Evolutionary conservation across 2,888 invertebrate genomes (phyloP), one percentile per base, ranked within the genome.

Genomic region (Crossocerus cetratus): DNA sequence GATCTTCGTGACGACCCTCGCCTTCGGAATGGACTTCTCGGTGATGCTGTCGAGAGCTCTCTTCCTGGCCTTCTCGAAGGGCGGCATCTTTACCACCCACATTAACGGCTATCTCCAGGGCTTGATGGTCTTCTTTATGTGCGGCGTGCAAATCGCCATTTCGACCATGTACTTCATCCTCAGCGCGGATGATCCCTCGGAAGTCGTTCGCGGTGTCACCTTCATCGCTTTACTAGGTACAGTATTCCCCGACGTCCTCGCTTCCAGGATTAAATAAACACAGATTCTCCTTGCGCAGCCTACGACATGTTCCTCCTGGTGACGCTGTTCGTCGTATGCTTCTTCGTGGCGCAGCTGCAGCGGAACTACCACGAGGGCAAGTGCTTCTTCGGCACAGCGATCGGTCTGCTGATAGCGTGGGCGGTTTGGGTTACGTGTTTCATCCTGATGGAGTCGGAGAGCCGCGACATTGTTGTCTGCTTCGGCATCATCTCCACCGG

Each of bases 21-120:
- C 93, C 44, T 94, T 93, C 71, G 93, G 94, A 20, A 88, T 93
- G 45, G 91, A 93, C 0, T 94, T 94, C 85, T 94, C 94, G 1
- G 89, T 94, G 32, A 90, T 95, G 83, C 90, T 95, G 5, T 92
- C 94, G 11, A 91, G 95, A 16, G 92, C 93, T 1, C 91, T 95
- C 4, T 93, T 95, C 89, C 87, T 95, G 58, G 93, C 94, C 0
- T 94, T 94, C 1, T 93, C 94, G 58, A 94, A 93, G 71, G 94
- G 94, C 71, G 93, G 93, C 0, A 93, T 94, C 0, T 94, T 94
- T 77, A 92, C 94, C 75, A 93, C 94, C 3, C 95, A 95, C 83
- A 92, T 95, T 8, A 94, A 94, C 76, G 95, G 95, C 2, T 93
- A 94, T 53, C 92, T 95, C 5, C 94, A 95, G 85, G 91, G 93